Base-by-base conservation (phyloP, 2,113 vertebrate genomes). In the Sinocyclocheilus anophthalmus region DNA sequence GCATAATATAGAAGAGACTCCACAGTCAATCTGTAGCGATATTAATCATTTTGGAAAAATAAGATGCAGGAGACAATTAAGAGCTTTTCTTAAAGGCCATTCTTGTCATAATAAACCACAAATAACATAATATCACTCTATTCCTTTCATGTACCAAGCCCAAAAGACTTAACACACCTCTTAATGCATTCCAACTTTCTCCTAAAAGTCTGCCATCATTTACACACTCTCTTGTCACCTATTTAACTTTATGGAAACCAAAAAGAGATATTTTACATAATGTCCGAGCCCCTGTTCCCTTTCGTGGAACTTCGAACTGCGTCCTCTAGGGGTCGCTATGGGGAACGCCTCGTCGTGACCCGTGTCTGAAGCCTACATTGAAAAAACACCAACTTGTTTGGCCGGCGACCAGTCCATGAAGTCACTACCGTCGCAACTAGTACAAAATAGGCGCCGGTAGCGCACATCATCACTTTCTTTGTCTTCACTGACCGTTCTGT, bases 1-100 rank as follows among this genome's bases (percentile, higher is more conserved):
- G 78, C 70, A 65, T 7, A 65, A 59, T 78, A 57, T 76, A 84
- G 37, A 86, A 33, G 45, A 65, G 59, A 48, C 26, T 81, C 76
- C 67, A 57, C 85, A 24, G 76, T 26, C 76, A 61, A 50, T 81
- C 76, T 53, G 76, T 76, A 30, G 55, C 30, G 1, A 24, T 79
- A 79, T 88, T 80, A 70, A 80, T 86, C 65, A 75, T 76, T 55
- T 53, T 48, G 80, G 26, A 84, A 70, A 69, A 78, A 69, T 70
- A 83, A 42, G 76, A 61, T 33, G 16, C 18, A 70, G 55, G 18
- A 78, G 67, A 53, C 30, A n/a, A 75, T 76, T 37, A 42, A 67
- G 48, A 45, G 4, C 45, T 55, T 42, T 50, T 30, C 24, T 22
- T 1, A n/a, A 75, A 63, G 9, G 61, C 8, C 42, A 33, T 24